Conservation (phyloP, 2,113 vertebrate species). For the Xenus cinereus region DNA sequence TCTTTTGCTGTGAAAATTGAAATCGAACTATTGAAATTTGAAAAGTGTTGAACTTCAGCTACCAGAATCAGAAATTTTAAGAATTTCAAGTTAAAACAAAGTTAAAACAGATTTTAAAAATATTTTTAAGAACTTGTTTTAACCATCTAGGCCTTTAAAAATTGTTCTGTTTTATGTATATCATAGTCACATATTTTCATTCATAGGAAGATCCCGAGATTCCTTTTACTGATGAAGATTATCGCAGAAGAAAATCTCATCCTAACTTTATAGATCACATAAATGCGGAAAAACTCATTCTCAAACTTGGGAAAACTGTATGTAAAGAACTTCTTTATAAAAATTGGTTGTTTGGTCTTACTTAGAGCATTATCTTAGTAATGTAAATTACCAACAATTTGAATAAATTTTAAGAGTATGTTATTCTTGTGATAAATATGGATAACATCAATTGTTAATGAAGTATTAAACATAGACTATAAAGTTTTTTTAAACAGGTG, state of each 20-base stretch:
- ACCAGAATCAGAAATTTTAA: not conserved
- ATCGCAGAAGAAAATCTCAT: constrained; percentile 84
- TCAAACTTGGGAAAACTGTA: constrained; percentile 88
- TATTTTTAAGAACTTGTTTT: not conserved
- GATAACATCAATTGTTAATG: not conserved
- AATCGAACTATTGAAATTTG: not conserved
- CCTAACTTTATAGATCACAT: constrained; percentile 82
- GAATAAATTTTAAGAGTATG: not conserved
- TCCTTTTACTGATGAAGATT: constrained; percentile 86
- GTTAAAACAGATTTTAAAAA: not conserved
- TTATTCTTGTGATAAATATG: not conserved
- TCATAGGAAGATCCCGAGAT: constrained; percentile 79
- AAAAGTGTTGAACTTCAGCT: not conserved
- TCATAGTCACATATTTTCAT: not conserved
- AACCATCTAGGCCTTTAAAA: not conserved
- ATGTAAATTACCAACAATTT: not conserved
- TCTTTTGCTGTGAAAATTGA: not conserved
- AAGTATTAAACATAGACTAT: not conserved
- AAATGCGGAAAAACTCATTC: constrained; percentile 84
- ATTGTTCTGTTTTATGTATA: not conserved
- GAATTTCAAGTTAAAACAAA: not conserved
- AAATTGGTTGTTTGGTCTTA: not conserved
- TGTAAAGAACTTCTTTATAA: constrained; percentile 20
- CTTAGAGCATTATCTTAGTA: not conserved
- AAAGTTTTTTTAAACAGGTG: not conserved